Conservation (phyloP, 1,140 invertebrate genomes). For the Bacillus rossius region DNA sequence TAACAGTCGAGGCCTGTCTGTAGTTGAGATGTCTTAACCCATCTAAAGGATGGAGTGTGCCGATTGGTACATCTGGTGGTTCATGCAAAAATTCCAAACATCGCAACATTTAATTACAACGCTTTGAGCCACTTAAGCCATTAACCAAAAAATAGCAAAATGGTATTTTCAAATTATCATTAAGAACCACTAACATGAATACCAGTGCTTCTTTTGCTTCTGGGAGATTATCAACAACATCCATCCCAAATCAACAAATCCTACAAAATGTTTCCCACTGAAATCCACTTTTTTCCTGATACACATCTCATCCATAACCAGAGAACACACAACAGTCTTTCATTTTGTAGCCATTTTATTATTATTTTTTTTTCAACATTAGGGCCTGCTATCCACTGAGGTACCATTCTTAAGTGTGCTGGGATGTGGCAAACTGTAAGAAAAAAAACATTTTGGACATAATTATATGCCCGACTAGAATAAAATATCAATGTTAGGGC, state of each 20-base stretch:
- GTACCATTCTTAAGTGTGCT: neutral
- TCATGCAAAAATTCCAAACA: too few species aligned
- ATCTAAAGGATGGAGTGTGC: too few species aligned
- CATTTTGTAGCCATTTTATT: neutral
- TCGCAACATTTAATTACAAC: too few species aligned
- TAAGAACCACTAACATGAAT: too few species aligned
- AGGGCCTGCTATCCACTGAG: neutral
- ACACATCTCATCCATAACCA: constrained; percentile 28
- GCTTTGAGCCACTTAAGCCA: too few species aligned
- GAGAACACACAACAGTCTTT: neutral
- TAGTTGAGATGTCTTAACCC: too few species aligned
- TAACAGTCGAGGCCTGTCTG: too few species aligned
- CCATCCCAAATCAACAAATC: constrained; percentile 22
- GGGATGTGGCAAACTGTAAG: neutral
- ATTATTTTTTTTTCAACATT: too few species aligned
- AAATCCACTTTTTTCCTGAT: constrained; percentile 25
- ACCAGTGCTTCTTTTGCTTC: constrained; percentile 35
- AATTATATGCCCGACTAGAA: neutral
- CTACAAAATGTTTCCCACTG: constrained; percentile 19
- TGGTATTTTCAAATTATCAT: constrained; percentile 29
- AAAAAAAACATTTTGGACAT: neutral
- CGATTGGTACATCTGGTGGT: too few species aligned
- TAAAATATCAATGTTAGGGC: too few species aligned
- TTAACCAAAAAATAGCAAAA: constrained; percentile 2
- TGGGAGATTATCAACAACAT: constrained; percentile 22